Percentiles rank a stretch among this genome's conserved stretches.
Evolutionary conservation across 2,113 vertebrate genomes (phyloP).

Genomic region (Malurus cyaneus): DNA sequence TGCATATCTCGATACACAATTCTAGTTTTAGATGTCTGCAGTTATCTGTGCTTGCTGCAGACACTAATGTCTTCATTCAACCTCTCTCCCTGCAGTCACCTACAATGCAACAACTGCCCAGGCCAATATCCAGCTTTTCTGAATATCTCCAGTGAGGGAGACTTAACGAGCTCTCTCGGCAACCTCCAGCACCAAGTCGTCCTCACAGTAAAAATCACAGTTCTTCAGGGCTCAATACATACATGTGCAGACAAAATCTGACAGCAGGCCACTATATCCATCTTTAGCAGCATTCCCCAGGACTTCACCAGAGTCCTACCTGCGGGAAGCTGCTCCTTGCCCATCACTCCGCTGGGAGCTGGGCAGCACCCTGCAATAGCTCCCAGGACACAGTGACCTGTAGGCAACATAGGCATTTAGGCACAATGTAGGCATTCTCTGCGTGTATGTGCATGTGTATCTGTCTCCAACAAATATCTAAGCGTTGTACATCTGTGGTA

Average conservation of each 20-base stretch:
- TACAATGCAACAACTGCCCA: background rate
- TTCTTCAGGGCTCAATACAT: background rate
- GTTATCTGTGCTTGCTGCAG: background rate
- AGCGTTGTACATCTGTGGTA: background rate
- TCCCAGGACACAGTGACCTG: background rate
- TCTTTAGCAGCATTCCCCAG: background rate
- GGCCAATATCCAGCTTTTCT: background rate
- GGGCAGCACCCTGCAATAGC: background rate
- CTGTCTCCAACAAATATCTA: background rate
- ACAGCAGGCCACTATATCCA: background rate
- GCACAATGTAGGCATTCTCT: fast-evolving
- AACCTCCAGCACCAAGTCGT: background rate
- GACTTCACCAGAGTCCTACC: background rate
- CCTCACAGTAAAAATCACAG: background rate
- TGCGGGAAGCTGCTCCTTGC: background rate
- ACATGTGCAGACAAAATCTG: background rate
- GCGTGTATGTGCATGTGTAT: fast-evolving
- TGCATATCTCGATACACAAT: background rate
- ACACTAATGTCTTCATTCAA: background rate
- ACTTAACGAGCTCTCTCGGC: background rate
- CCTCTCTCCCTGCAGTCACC: background rate
- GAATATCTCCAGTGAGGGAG: background rate
- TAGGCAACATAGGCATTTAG: too few relatives aligned
- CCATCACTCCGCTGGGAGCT: fast-evolving
- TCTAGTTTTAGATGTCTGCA: background rate